phyloP scores from a whole-genome alignment of 2,797 vertebrate genomes.

The Melanotaenia maccullochi region DNA sequence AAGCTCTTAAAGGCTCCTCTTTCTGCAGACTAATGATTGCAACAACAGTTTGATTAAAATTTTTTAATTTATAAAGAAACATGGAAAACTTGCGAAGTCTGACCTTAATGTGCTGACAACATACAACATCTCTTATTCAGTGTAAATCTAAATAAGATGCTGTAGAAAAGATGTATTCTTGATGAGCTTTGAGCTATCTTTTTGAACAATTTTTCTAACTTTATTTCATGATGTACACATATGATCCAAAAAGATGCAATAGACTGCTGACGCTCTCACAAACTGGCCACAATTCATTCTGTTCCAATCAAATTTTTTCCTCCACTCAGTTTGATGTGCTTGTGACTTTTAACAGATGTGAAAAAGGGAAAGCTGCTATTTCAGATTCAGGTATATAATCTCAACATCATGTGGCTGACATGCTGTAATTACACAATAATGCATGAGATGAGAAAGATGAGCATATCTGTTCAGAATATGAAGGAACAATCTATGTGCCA shows the following conservation, averaged over 20 bases:
- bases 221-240: background rate
- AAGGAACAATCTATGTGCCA: conserved; percentile 17
- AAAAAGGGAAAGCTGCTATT: conserved; percentile 37
- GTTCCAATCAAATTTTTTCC: conserved; percentile 8
- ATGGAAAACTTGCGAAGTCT: background rate
- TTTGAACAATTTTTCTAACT: conserved; percentile 4
- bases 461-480: conserved; percentile 25
- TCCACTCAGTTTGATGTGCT: conserved; percentile 33
- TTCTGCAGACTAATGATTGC: background rate
- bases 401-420: conserved; percentile 55
- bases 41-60: background rate
- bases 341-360: conserved; percentile 25
- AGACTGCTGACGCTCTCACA: conserved; percentile 18
- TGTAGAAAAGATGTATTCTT: background rate
- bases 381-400: conserved; percentile 45
- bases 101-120: too few species aligned
- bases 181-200: background rate
- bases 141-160: conserved; percentile 1
- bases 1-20: background rate
- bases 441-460: conserved; percentile 26
- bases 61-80: background rate
- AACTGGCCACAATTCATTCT: conserved; percentile 27
- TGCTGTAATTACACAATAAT: conserved; percentile 51
- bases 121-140: conserved; percentile 1
- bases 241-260: conserved; percentile 14